These are phyloP conservation scores for Habrosyne pyritoides DNA, from an alignment of 2,888 invertebrate species.

Conservation along the genomic window DNA sequence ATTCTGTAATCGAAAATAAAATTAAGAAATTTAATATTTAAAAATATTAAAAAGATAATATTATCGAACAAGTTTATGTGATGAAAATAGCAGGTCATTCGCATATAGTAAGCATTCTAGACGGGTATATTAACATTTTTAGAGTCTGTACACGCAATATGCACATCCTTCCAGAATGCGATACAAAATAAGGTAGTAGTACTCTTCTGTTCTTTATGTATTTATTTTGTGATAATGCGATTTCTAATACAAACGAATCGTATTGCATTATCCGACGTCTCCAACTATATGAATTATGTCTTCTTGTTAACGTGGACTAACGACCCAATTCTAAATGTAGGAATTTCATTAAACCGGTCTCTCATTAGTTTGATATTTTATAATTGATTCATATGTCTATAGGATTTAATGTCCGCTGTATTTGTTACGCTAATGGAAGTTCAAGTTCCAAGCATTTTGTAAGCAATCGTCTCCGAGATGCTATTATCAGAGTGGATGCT, in stretches of 20 bases:
- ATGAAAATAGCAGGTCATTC: no score
- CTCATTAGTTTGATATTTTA: background rate
- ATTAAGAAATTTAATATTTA: no score
- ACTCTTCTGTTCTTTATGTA: background rate
- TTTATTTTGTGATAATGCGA: background rate
- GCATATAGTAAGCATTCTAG: no score
- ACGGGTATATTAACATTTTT: no score
- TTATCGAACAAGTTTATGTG: no score
- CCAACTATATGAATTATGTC: background rate
- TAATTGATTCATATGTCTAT: background rate
- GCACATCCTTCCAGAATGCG: no score
- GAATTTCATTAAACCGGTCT: background rate
- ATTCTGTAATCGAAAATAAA: no score
- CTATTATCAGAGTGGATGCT: background rate
- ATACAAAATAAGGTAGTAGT: no score
- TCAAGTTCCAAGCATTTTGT: background rate
- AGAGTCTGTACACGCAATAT: no score
- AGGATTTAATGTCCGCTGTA: background rate
- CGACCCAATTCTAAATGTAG: background rate
- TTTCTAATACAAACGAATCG: background rate
- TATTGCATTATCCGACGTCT: background rate
- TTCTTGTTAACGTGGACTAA: slow-evolving; percentile 1
- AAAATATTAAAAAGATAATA: no score
- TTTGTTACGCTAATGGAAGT: background rate
- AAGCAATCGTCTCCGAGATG: background rate